These are phyloP conservation scores for Liopterus haemorrhoidalis DNA, from an alignment of 2,888 invertebrate genomes.

Conservation along the genomic window DNA sequence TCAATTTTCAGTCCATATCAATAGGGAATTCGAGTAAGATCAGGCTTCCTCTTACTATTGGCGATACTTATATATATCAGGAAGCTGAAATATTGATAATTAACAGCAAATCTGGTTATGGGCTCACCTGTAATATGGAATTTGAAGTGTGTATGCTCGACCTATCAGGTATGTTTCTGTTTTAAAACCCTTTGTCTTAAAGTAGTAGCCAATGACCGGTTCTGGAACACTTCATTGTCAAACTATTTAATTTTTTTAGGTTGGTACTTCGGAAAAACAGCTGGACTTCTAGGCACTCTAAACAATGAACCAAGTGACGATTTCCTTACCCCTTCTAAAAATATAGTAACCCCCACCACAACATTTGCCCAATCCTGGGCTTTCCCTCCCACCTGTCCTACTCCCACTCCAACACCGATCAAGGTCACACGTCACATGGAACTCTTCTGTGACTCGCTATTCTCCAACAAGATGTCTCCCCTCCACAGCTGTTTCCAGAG, in stretches of 20 bases:
- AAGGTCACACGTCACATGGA: no score
- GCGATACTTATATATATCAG: slow-evolving; percentile 54
- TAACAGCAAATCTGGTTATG: slow-evolving; percentile 52
- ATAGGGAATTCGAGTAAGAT: slow-evolving; percentile 42
- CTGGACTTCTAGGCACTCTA: slow-evolving; percentile 82
- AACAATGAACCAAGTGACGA: slow-evolving; percentile 86
- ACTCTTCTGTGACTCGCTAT: slow-evolving; percentile 59
- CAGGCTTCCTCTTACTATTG: slow-evolving; percentile 53
- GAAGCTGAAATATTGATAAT: slow-evolving; percentile 55
- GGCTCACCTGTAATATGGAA: slow-evolving; percentile 59
- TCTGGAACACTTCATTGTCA: no score
- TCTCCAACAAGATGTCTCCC: slow-evolving; percentile 60
- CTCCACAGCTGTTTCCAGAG: slow-evolving; percentile 62
- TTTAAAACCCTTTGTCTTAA: no score
- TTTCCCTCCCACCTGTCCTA: slow-evolving; percentile 31
- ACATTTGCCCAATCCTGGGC: slow-evolving; percentile 44
- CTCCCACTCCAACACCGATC: no score
- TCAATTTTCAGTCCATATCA: slow-evolving; percentile 43
- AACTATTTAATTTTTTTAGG: slow-evolving; percentile 55
- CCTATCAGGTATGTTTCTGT: slow-evolving; percentile 47
- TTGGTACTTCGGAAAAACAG: slow-evolving; percentile 85
- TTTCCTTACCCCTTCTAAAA: slow-evolving; percentile 55
- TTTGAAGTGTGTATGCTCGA: slow-evolving; percentile 60
- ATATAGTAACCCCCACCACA: slow-evolving; percentile 35
- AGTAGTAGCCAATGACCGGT: no score